Percentiles rank a stretch among this genome's conserved stretches.
phyloP scores from a whole-genome alignment of 2,113 vertebrate species.

The Cairina moschata region DNA sequence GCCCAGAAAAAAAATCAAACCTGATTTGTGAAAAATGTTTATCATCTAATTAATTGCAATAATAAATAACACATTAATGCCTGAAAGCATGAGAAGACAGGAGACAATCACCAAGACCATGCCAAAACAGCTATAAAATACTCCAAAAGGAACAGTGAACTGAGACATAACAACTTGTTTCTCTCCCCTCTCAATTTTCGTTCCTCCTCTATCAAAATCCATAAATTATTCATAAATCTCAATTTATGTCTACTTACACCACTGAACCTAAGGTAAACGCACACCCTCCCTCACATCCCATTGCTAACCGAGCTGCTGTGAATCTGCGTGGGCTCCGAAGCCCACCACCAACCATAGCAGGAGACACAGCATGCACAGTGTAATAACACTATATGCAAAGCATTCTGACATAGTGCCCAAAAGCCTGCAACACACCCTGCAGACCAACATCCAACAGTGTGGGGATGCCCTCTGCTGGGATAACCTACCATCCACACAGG shows the following conservation, averaged over 20 bases:
- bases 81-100: neutral
- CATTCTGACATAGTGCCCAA: neutral
- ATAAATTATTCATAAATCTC: slow-evolving; percentile 44
- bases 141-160: neutral
- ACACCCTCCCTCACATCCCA: neutral
- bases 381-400: neutral
- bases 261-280: neutral
- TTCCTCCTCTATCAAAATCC: slow-evolving; percentile 6
- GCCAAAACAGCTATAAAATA: neutral
- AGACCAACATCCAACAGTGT: neutral
- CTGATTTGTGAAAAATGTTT: neutral
- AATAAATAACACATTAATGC: neutral
- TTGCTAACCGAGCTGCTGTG: neutral
- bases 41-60: neutral
- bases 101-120: neutral
- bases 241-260: slow-evolving; percentile 30
- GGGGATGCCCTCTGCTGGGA: slow-evolving; percentile 68
- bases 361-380: neutral
- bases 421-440: neutral
- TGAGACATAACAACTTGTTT: neutral
- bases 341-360: neutral
- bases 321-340: neutral
- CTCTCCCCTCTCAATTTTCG: neutral
- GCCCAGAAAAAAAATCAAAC: neutral
- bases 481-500: accelerated